Evolutionary conservation across 1,140 invertebrate genomes (phyloP), one percentile per base, ranked within the genome.

Genomic region (Daktulosphaira vitifoliae): DNA sequence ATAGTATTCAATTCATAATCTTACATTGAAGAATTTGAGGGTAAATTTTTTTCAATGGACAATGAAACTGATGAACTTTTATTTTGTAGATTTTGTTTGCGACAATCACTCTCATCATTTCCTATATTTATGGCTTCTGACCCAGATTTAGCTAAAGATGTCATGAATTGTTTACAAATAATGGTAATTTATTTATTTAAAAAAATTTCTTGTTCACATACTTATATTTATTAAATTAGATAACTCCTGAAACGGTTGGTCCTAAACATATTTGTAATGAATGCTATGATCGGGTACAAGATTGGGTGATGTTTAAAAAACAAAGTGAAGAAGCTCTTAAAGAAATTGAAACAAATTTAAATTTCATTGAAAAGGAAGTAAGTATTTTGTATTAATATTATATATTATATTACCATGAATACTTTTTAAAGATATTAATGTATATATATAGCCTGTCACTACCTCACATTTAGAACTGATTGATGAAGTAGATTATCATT

Each of bases 261-360:
- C 56, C 56, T 0, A 62, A 46, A n/a, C 56, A 62, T 18, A 62
- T 62, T 3, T 62, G 56, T 11, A 62, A 46, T 13, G 56, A 62
- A 15, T 62, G 56, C 13, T 62, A 62, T 18, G 42, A 62, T 7
- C 56, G 18, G 1, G 56, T 62, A 15, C 56, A 62, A 33, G 56
- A 62, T 20, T 62, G 56, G 56, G 42, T 62, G 5, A 33, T 46
- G 39, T 62, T 62, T 25, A 62, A 62, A 13, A 46, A 29, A 22
- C 56, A 62, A 11, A 62, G 56, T 5, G 56, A 62, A 48, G 56
- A 62, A 8, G 56, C 56, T 1, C 25, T 62, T 0, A 48, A 33
- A 37, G 56, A 62, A 48, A 62, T 62, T 1, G 18, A 62, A 22
- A 46, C 42, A 15, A 62, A 62, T 18, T 7, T 6, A 6, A 9